Evolutionary conservation across 2,113 vertebrate species (phyloP), one percentile per base, ranked within the genome.

Genomic region (Antidorcas marsupialis): DNA sequence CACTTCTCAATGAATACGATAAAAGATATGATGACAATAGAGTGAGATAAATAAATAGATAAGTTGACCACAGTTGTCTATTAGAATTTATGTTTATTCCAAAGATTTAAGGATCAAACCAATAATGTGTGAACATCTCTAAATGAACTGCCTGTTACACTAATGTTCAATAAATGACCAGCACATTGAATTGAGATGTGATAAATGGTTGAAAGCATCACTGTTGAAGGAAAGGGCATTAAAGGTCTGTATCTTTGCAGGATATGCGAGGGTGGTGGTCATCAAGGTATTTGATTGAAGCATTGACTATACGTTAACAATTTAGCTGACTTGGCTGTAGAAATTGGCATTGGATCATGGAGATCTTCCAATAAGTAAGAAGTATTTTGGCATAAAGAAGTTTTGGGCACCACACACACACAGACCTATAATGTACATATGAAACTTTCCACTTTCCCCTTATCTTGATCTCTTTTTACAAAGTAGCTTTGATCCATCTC

Each of bases 401-500:
- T 84, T 95, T 55, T 87, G 50, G 36, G 52, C 0, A 30, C 14
- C 9, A 28, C 7, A 11, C 10, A 17, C 28, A 57, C 21, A 25
- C 67, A 74, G n/a, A n/a, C 67, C 36, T 39, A 39, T 74, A 74
- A 74, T 27, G 12, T 43, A 53, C 2, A 30, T 19, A n/a, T 17
- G 33, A 5, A 94, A 79, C 19, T 97, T 90, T 88, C 76, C 43
- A 94, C 53, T 62, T 92, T 95, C n/a, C n/a, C 30, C 28, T 96
- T 92, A 94, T 81, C 62, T 76, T 81, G 57, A 60, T 94, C 93
- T 96, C 96, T 95, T 97, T 74, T 94, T 89, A 96, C 62, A 85
- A 88, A 97, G 71, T 76, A 87, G 33, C 87, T 97, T 95, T 96
- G 97, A 96, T 97, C 97, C 96, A 43, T 92, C 82, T 97, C 93